A percentile compares a stretch with the other conserved stretches of the same genome.
These are phyloP conservation scores for Hemibagrus wyckioides DNA, from an alignment of 2,113 vertebrate species.

Conservation along the genomic window DNA sequence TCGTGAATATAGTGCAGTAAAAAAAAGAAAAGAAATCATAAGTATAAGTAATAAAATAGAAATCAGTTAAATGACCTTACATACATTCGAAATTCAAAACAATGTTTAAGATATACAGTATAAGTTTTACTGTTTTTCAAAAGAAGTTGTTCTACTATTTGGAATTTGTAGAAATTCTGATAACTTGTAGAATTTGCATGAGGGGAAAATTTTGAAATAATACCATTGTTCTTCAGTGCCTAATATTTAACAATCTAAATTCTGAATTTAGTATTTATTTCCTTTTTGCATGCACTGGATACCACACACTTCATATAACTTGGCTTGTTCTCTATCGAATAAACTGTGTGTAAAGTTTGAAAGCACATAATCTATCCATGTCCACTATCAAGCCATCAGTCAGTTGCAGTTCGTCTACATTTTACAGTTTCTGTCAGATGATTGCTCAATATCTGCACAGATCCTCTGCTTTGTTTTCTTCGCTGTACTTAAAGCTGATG, in stretches of 20 bases:
- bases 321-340: constrained; percentile 19
- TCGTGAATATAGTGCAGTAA: not conserved
- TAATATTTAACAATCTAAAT: not conserved
- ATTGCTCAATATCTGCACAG: constrained; percentile 31
- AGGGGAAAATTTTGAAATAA: not conserved
- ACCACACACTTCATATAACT: not conserved
- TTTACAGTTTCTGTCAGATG: constrained; percentile 41
- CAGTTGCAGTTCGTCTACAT: constrained; percentile 28
- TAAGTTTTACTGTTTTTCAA: not conserved
- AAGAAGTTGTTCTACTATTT: not conserved
- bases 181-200: not conserved
- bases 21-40: not conserved
- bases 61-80: not conserved
- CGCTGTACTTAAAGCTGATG: not conserved
- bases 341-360: not conserved
- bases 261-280: not conserved
- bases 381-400: constrained; percentile 34
- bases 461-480: constrained; percentile 19
- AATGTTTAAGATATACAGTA: not conserved
- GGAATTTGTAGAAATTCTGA: too few relatives aligned
- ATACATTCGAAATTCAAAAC: not conserved
- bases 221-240: not conserved
- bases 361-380: constrained; percentile 38
- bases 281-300: not conserved
- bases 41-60: not conserved